Base-by-base conservation (phyloP, 2,888 invertebrate species). In the Diogma glabrata region DNA sequence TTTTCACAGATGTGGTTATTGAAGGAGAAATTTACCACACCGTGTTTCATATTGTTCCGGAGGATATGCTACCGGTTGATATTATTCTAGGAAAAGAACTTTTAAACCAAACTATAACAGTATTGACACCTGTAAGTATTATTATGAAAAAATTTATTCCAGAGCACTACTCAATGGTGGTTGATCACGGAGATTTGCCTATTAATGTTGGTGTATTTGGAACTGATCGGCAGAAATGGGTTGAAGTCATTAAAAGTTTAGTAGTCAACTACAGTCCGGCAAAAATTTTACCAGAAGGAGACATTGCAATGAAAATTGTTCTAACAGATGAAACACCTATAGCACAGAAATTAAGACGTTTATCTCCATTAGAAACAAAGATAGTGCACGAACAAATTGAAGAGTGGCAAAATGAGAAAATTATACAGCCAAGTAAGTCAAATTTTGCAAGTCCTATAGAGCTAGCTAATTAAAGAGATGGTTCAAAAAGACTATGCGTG, bases 281-380 rank as follows among this genome's bases (percentile, higher is more conserved):
- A 40, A 40, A 17, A 17, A 16, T 40, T 40, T 4, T 17, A 40
- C 14, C 14, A 16, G 9, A 12, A 2, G 22, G 14, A 3, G 49
- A 47, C 1, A 46, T 52, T 3, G 47, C 26, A 24, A 63, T 60
- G 54, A 59, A 55, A 20, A 61, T 64, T 8, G 33, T 66, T 26
- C 28, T 65, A 8, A 59, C 55, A 36, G 61, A 63, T 30, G 61
- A 65, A 2, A 52, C 54, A 8, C 63, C 63, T 0, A 57, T 63
- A 0, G 54, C 53, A n/a, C n/a, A n/a, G n/a, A n/a, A n/a, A n/a
- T n/a, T n/a, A n/a, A n/a, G n/a, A n/a, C n/a, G n/a, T n/a, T n/a
- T n/a, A n/a, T n/a, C n/a, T n/a, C n/a, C 49, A 0, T 9, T 33
- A 4, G 61, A 64, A 33, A 59, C 55, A 14, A 43, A 53, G 4